Base-by-base conservation (phyloP, 2,113 vertebrate species). In the Plecotus auritus region DNA sequence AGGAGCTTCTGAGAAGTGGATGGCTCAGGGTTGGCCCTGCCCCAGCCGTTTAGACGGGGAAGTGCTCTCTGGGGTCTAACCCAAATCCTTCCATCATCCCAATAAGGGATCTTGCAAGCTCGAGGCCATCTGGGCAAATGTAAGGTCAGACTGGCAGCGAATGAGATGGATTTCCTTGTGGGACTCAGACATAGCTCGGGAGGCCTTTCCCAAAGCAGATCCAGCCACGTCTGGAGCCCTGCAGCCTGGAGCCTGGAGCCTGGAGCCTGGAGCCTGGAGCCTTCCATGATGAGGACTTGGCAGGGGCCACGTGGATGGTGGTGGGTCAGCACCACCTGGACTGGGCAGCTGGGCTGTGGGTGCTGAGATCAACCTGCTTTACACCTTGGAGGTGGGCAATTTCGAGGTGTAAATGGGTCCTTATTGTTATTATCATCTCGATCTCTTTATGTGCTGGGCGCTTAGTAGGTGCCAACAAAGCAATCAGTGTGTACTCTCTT, bases 241-340 rank as follows among this genome's bases (percentile, higher is more conserved):
- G 45, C 10, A 10, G 59, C 59, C 59, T 12, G 72, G 26, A 22
- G 14, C 0, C 8, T 51, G 0, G 16, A 30, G 42, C 16, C 30
- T 23, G n/a, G n/a, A 10, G 59, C 59, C 59, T 12, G 72, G 26
- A 22, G 14, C 0, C 8, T 51, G 0, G 16, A 30, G 42, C 16
- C 30, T 23, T 37, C 42, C 14, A 0, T 7, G 73, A 5, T 1
- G 66, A 11, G 0, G 0, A 0, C 28, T 22, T 5, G 20, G 64
- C 18, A 32, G 70, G 70, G 67, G 37, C 14, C 1, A 1, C 1
- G 0, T 0, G 4, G 59, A 9, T 4, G n/a, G 35, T 1, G 28
- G 47, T 22, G 30, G 18, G 8, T 18, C 4, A 47, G 54, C 37
- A 4, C 13, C 32, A 1, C 40, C 51, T 17, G 17, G 32, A 18